A percentile compares a stretch with the other conserved stretches of the same genome.
phyloP scores from a whole-genome alignment of 2,113 vertebrate genomes.

The Corythornis madagascariensis region DNA sequence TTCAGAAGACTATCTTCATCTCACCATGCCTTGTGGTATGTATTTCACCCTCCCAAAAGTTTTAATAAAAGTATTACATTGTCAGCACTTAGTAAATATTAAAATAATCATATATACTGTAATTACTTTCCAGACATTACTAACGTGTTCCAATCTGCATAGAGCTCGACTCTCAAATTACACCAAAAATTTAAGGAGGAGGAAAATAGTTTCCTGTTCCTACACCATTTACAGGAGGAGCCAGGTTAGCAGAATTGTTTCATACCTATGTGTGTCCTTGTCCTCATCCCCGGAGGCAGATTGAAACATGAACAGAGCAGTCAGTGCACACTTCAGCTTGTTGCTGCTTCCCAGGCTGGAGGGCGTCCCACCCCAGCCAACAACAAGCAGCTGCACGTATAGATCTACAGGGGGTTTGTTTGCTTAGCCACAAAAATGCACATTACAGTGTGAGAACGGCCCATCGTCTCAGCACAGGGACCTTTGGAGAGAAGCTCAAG shows the following conservation, averaged over 20 bases:
- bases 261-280: background rate
- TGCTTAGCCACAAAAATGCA: background rate
- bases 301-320: background rate
- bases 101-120: constrained; percentile 48
- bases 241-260: background rate
- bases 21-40: background rate
- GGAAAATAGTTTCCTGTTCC: constrained; percentile 34
- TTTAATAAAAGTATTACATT: constrained; percentile 45
- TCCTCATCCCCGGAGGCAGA: background rate
- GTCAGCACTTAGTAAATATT: constrained; percentile 61
- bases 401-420: background rate
- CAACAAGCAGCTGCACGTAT: rapidly evolving
- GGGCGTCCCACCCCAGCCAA: background rate
- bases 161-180: constrained; percentile 37
- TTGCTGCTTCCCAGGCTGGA: background rate
- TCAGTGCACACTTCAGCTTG: rapidly evolving
- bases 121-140: constrained; percentile 59
- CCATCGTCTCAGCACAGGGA: background rate
- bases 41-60: constrained; percentile 25
- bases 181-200: background rate
- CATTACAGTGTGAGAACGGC: background rate
- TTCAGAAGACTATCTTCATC: constrained; percentile 28
- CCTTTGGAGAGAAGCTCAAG: background rate
- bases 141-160: constrained; percentile 46
- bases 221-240: background rate